Evolutionary conservation across 2,113 vertebrate genomes (phyloP).

Genomic region (Capra hircus): DNA sequence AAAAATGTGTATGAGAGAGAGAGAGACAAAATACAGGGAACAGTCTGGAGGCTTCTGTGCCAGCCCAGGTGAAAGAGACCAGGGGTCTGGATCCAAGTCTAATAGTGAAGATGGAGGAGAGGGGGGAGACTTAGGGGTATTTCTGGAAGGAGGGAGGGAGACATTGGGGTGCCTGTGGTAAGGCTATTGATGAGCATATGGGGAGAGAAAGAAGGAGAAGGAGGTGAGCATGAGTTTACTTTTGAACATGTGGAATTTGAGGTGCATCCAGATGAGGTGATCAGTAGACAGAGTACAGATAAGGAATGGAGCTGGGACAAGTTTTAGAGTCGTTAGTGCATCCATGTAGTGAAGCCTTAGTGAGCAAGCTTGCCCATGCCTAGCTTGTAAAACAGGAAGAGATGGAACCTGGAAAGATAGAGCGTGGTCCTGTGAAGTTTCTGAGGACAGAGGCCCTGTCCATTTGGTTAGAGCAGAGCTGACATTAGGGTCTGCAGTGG

Average conservation of each 20-base stretch:
- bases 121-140: not conserved
- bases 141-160: not conserved
- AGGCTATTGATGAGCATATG: not conserved
- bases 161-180: not conserved
- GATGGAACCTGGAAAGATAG: not conserved
- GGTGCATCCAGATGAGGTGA: not conserved
- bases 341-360: not conserved
- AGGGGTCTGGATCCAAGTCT: not conserved
- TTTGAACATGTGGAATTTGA: not conserved
- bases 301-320: not conserved
- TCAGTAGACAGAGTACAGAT: not conserved
- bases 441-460: not conserved
- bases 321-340: not conserved
- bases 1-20: not conserved
- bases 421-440: not conserved
- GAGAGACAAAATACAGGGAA: not conserved
- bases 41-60: not conserved
- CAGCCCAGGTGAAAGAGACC: not conserved
- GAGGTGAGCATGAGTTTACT: not conserved
- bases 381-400: not conserved
- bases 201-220: not conserved
- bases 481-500: not conserved
- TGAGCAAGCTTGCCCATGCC: not conserved
- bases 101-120: not conserved
- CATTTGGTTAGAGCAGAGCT: not conserved